phyloP scores from a whole-genome alignment of 2,888 invertebrate genomes.

The Dicyrtoma fusca region DNA sequence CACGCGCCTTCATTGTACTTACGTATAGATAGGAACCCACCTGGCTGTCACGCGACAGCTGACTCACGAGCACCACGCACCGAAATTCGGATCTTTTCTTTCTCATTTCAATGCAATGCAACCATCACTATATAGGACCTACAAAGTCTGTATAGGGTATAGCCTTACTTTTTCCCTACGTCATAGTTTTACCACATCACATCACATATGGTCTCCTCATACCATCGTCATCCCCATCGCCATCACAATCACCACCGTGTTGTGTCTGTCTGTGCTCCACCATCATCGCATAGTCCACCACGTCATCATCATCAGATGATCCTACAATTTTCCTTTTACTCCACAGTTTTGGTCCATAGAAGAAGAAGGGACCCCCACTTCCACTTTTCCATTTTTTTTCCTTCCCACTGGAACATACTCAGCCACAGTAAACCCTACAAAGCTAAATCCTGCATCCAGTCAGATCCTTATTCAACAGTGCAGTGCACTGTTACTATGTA shows the following conservation, averaged over 20 bases:
- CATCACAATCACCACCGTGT: no score
- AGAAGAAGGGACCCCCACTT: not conserved
- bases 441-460: no score
- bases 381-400: no score
- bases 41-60: conserved; percentile 57
- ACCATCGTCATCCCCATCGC: not conserved
- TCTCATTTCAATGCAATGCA: not conserved
- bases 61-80: conserved; percentile 51
- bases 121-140: no score
- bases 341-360: conserved; percentile 13
- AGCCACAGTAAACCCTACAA: no score
- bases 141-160: no score
- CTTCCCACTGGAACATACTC: no score
- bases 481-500: no score
- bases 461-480: no score
- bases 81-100: conserved; percentile 34
- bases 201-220: not conserved
- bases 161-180: no score
- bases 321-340: conserved; percentile 1
- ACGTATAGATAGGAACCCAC: conserved; percentile 43
- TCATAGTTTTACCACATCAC: not conserved
- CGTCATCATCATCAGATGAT: conserved; percentile 13
- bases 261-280: not conserved
- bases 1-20: conserved; percentile 51
- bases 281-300: not conserved